Evolutionary conservation across 2,797 vertebrate genomes (phyloP).

Genomic region (Glyptemys insculpta): DNA sequence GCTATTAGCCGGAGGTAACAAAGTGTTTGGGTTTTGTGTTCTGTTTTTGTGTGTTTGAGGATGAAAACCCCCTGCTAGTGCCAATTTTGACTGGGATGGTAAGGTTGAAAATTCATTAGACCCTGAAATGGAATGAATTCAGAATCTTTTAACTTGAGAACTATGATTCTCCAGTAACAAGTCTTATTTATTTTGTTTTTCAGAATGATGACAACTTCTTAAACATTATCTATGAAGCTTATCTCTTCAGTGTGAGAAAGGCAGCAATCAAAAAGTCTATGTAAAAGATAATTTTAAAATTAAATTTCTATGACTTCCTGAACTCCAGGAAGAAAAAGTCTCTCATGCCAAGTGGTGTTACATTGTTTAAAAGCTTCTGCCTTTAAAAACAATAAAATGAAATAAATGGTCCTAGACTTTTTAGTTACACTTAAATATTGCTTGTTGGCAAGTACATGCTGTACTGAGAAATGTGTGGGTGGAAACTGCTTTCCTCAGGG

Average conservation of each 20-base stretch:
- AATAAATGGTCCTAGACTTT: constrained; percentile 50
- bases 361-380: constrained; percentile 33
- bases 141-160: neutral
- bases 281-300: constrained; percentile 52
- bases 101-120: neutral
- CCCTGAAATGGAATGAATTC: neutral
- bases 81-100: neutral
- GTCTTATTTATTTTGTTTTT: constrained; percentile 68
- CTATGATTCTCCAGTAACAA: neutral
- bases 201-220: constrained; percentile 94
- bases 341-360: neutral
- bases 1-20: neutral
- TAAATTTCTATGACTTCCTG: neutral
- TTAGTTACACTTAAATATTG: constrained; percentile 27
- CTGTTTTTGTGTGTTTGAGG: neutral
- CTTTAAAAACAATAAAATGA: constrained; percentile 36
- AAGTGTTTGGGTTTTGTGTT: neutral
- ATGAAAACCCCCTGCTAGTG: neutral
- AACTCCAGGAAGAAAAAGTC: neutral
- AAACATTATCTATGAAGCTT: constrained; percentile 93
- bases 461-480: neutral
- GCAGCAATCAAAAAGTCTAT: constrained; percentile 73
- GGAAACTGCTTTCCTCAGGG: constrained; percentile 41
- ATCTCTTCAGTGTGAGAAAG: constrained; percentile 85
- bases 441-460: neutral